Conservation (phyloP, 2,888 invertebrate species). For the Sarcophaga caerulescens region DNA sequence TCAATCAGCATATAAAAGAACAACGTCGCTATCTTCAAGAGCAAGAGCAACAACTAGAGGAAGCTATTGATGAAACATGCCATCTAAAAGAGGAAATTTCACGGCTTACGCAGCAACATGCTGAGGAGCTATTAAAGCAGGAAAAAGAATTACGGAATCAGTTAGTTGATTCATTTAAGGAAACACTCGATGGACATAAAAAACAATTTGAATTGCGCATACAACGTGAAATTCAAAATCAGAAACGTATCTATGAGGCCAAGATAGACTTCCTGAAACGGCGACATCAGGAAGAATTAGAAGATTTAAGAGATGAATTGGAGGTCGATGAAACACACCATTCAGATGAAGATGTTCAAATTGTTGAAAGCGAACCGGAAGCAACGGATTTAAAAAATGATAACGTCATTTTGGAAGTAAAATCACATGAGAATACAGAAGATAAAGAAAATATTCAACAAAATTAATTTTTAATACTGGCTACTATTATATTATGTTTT, state of each 20-base stretch:
- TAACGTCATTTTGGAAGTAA: not conserved
- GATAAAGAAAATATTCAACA: slow-evolving; percentile 14
- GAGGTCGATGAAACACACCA: slow-evolving; percentile 56
- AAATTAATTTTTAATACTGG: not conserved
- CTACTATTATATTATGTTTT: not conserved
- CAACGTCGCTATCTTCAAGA: slow-evolving; percentile 52
- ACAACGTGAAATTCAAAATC: slow-evolving; percentile 71
- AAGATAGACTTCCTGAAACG: slow-evolving; percentile 72
- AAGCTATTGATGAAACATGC: slow-evolving; percentile 49
- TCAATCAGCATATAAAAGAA: slow-evolving; percentile 44
- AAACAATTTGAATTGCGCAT: slow-evolving; percentile 71
- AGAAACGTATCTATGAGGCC: slow-evolving; percentile 73
- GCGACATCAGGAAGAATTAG: slow-evolving; percentile 67
- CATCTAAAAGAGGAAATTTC: slow-evolving; percentile 72
- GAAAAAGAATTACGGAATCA: slow-evolving; percentile 76
- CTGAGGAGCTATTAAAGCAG: slow-evolving; percentile 68
- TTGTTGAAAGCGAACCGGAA: not conserved
- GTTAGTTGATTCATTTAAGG: slow-evolving; percentile 74
- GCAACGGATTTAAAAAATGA: not conserved
- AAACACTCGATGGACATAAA: slow-evolving; percentile 70
- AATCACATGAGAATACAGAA: not conserved
- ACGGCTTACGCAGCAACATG: slow-evolving; percentile 48
- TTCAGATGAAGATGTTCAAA: slow-evolving; percentile 5
- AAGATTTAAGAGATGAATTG: slow-evolving; percentile 65
- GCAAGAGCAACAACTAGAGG: slow-evolving; percentile 46